Percentiles rank a stretch among this genome's conserved stretches.
Conservation (phyloP, 1,140 invertebrate genomes). For the Atta colombica region DNA sequence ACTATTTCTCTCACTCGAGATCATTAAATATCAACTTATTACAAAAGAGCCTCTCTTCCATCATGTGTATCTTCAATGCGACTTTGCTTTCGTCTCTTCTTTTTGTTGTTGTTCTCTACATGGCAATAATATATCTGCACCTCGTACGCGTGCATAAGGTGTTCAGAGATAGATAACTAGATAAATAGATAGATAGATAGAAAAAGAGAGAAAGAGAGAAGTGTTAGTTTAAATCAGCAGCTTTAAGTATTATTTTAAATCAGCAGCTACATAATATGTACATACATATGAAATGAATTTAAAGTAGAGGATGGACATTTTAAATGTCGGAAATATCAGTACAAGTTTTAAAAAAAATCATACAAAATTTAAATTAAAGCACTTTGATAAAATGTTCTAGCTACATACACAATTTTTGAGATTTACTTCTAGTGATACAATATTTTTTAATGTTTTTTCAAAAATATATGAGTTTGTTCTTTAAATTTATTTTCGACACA, state of each 20-base stretch:
- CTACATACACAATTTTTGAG: neutral
- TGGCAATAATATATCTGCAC: constrained; percentile 77
- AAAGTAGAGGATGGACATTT: neutral
- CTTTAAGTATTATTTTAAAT: neutral
- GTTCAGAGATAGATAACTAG: no score
- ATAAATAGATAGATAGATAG: no score
- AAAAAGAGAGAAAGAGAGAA: no score
- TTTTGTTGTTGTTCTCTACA: constrained; percentile 59
- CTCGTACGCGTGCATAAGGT: constrained; percentile 42
- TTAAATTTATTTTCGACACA: neutral
- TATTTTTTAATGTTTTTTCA: neutral
- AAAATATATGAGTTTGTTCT: neutral
- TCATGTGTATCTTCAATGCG: constrained; percentile 21
- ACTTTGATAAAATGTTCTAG: neutral
- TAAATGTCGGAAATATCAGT: neutral
- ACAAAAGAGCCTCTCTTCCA: constrained; percentile 68
- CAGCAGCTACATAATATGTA: neutral
- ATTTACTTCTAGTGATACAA: neutral
- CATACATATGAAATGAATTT: neutral
- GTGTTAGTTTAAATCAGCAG: neutral
- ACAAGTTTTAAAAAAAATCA: neutral
- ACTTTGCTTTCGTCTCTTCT: constrained; percentile 33
- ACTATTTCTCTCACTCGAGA: constrained; percentile 75
- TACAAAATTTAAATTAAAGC: neutral
- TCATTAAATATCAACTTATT: constrained; percentile 83